Evolutionary conservation across 2,797 vertebrate genomes (phyloP).

Genomic region (Falco cherrug): DNA sequence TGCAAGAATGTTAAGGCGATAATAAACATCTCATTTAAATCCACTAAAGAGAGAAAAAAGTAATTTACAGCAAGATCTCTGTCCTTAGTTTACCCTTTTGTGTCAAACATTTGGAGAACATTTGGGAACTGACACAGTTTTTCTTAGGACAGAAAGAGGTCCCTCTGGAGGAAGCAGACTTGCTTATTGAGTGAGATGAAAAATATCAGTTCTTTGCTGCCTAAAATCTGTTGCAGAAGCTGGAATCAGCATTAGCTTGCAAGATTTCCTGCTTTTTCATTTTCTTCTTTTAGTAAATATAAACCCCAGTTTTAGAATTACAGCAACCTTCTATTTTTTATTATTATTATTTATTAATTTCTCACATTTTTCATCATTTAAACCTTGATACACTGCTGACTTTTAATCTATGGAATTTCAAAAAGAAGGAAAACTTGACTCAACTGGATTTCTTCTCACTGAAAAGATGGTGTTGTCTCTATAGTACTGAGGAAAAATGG

Average conservation of each 20-base stretch:
- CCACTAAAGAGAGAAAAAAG: conserved; percentile 53
- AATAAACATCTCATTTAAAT: conserved; percentile 68
- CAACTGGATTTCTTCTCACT: neutral
- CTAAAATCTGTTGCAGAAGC: neutral
- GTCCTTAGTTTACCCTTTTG: conserved; percentile 50
- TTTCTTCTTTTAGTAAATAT: neutral
- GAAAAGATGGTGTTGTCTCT: neutral
- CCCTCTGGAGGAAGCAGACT: neutral
- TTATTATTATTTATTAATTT: neutral
- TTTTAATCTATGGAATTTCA: neutral
- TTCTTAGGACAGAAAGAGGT: conserved; percentile 13
- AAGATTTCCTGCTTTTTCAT: neutral
- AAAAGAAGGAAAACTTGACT: neutral
- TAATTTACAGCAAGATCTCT: conserved; percentile 38
- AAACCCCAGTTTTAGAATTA: neutral
- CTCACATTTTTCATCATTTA: neutral
- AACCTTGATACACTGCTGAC: neutral
- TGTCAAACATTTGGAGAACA: conserved; percentile 28
- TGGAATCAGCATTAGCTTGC: neutral
- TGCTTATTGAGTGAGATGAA: conserved; percentile 1
- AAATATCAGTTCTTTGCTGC: conserved; percentile 3
- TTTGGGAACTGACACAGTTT: conserved; percentile 53
- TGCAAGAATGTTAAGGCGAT: conserved; percentile 57
- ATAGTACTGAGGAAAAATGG: neutral
- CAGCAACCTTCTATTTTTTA: neutral